Evolutionary conservation across 2,888 invertebrate species (phyloP), one percentile per base, ranked within the genome.

Genomic region (Napeogenes sylphis): DNA sequence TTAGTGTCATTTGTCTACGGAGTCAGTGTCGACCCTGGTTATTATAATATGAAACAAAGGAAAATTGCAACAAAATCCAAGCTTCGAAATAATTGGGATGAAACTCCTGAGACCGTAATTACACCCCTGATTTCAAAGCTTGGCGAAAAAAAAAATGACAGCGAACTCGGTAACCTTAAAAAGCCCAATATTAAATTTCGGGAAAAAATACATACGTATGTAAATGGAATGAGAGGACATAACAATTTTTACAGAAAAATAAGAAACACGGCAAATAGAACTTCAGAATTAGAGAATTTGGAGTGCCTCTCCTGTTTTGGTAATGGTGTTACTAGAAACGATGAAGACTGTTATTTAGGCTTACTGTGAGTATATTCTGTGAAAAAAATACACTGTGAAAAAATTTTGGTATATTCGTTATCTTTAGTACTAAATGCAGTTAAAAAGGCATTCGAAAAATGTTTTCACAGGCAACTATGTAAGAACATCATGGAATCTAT

Each of bases 231-330:
- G 64, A 56, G 10, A n/a, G 57, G 21, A 4, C 47, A 12, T 53
- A 60, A 60, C 12, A 55, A 55, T 33, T 58, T 64, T 56, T 53
- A 60, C 51, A 62, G 61, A 53, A 45, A 58, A 30, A 62, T 58
- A 54, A 55, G 57, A 54, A 59, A 62, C 45, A 51, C 64, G 53
- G 21, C 53, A 53, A 53, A 63, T 55, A 56, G 55, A 58, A 56
- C 14, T 61, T 42, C 53, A 32, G 56, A 54, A 55, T 35, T 30
- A 33, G 59, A 62, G n/a, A 59, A 42, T 64, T 65, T 79, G 53
- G 66, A 73, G 66, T 85, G 85, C 65, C 47, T 77, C 56, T 72
- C 77, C 30, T 84, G 84, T 69, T 73, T 68, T 45, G 74, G 74
- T 57, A 72, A 73, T 62, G 71, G 71, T 57, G 63, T 62, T 58